Conservation (phyloP, 2,888 invertebrate genomes). For the Drosophila merina region DNA sequence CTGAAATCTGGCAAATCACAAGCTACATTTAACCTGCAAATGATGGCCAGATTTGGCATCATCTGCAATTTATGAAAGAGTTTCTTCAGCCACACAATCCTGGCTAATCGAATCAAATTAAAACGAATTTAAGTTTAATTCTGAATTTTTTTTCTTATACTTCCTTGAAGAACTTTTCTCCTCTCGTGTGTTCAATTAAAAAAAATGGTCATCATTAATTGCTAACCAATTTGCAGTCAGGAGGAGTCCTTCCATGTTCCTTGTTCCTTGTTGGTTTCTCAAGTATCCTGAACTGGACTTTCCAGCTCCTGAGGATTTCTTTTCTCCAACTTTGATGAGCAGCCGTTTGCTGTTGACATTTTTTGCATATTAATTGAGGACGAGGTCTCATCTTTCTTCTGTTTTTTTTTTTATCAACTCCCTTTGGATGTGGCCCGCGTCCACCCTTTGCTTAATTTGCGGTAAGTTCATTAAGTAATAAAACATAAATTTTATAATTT, state of each 20-base stretch:
- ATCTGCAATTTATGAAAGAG: conserved; percentile 37
- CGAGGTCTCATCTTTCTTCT: conserved; percentile 44
- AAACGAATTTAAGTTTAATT: not conserved
- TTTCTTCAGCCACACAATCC: not conserved
- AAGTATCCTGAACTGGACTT: conserved; percentile 41
- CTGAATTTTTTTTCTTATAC: not conserved
- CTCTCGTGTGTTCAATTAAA: conserved; percentile 68
- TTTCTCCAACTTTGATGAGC: conserved; percentile 51
- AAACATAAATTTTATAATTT: conserved; percentile 71
- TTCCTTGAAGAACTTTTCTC: not conserved
- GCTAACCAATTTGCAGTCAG: conserved; percentile 69
- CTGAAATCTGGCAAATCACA: conserved; percentile 72
- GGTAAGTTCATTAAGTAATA: conserved; percentile 82
- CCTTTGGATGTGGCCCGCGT: conserved; percentile 21
- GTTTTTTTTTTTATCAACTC: conserved; percentile 17
- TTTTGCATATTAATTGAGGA: conserved; percentile 82
- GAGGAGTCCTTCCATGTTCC: conserved; percentile 15
- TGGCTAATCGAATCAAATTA: conserved; percentile 17
- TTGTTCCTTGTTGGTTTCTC: conserved; percentile 34
- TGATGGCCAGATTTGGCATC: conserved; percentile 66
- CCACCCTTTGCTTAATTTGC: conserved; percentile 76
- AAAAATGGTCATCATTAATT: conserved; percentile 66
- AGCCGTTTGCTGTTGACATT: conserved; percentile 76
- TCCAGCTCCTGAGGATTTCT: conserved; percentile 9
- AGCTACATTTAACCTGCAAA: conserved; percentile 75